Percentiles rank a stretch among this genome's conserved stretches.
phyloP scores from a whole-genome alignment of 1,140 invertebrate species.

The Drosophila burlai region DNA sequence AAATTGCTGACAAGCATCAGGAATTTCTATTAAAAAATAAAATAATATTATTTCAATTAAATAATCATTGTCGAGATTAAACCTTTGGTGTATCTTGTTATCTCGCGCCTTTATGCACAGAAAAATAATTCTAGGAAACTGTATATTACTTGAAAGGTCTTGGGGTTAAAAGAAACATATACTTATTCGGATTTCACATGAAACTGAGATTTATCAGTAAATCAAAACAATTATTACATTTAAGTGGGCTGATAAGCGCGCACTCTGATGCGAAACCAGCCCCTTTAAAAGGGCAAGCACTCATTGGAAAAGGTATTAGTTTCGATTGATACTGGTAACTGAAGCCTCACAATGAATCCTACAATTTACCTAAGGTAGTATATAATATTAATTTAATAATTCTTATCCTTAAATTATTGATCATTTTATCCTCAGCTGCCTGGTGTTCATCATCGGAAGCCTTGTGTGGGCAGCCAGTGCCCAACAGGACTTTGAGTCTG shows the following conservation, averaged over 20 bases:
- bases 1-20: too few species aligned
- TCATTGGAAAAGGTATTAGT: neutral
- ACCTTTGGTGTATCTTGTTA: too few species aligned
- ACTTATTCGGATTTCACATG: too few species aligned
- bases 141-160: too few species aligned
- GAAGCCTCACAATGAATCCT: neutral
- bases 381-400: neutral
- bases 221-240: too few species aligned
- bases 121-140: too few species aligned
- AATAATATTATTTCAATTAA: too few species aligned
- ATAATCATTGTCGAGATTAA: too few species aligned
- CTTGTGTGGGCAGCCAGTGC: neutral
- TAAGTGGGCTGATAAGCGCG: neutral
- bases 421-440: neutral
- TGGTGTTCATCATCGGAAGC: neutral
- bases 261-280: neutral
- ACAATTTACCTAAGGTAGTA: neutral
- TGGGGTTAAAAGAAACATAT: too few species aligned
- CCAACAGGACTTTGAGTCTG: neutral
- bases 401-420: neutral
- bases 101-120: too few species aligned
- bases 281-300: neutral
- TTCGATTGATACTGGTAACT: neutral
- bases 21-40: too few species aligned
- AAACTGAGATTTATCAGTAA: too few species aligned